These are phyloP conservation scores for Clytia hemisphaerica DNA, from an alignment of 30 jellyfish, hydroid and myxozoan species.

Conservation along the genomic window DNA sequence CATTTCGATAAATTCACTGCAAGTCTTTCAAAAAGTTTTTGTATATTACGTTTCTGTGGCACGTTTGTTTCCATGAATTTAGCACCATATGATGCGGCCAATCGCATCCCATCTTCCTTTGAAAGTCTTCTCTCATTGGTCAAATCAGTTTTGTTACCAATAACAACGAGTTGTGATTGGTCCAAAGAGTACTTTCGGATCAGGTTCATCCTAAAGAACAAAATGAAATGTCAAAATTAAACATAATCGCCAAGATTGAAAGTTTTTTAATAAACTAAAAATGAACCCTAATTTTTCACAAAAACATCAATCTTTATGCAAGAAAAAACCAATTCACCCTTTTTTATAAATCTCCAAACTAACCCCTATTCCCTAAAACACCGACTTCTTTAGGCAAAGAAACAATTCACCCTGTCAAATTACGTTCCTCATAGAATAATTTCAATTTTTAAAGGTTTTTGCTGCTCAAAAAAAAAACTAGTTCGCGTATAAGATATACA, in stretches of 20 bases:
- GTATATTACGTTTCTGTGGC: background rate
- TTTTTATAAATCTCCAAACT: too few species aligned
- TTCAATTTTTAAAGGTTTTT: too few species aligned
- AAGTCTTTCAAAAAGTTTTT: conserved; percentile 6
- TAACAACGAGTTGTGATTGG: conserved; percentile 12
- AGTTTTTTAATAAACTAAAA: background rate
- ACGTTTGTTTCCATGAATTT: conserved; percentile 30
- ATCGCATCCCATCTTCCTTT: conserved; percentile 12
- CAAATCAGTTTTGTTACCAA: conserved; percentile 28
- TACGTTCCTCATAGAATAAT: too few species aligned
- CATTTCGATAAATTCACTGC: too few species aligned
- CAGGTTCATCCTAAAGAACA: conserved; percentile 13
- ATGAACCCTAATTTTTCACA: background rate
- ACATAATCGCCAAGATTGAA: background rate
- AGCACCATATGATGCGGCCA: conserved; percentile 26
- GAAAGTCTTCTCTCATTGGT: background rate
- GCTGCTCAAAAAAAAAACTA: too few species aligned
- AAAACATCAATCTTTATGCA: too few species aligned
- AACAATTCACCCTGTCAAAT: too few species aligned
- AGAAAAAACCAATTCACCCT: background rate
- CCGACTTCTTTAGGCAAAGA: too few species aligned
- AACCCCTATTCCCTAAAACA: too few species aligned
- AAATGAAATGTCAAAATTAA: too few species aligned
- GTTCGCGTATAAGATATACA: too few species aligned
- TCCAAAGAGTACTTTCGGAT: conserved; percentile 10